Conservation (phyloP, 2,113 vertebrate genomes). For the Oenanthe melanoleuca region DNA sequence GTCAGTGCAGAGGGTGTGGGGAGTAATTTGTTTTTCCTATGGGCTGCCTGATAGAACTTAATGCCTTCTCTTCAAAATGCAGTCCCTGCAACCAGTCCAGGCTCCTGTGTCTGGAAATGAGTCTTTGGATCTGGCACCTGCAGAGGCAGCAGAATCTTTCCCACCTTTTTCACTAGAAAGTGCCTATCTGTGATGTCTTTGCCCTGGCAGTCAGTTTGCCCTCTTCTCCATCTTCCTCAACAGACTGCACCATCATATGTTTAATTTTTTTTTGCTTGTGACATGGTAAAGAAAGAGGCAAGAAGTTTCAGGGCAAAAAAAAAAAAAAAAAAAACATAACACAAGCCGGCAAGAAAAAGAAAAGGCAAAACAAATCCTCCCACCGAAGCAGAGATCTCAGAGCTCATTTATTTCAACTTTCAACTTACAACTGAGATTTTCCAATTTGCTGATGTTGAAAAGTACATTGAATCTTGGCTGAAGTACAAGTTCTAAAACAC, state of each 20-base stretch:
- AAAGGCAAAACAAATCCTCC: slow-evolving; percentile 51
- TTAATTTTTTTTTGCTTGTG: neutral
- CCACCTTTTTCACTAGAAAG: neutral
- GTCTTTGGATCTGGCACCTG: neutral
- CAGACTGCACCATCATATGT: neutral
- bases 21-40: neutral
- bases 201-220: neutral
- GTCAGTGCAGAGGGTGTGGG: neutral
- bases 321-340: too few relatives aligned
- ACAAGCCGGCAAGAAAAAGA: neutral
- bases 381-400: neutral
- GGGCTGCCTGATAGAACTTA: neutral
- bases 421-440: slow-evolving; percentile 35
- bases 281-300: neutral
- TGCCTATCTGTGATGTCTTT: neutral
- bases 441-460: slow-evolving; percentile 49
- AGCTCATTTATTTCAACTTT: slow-evolving; percentile 54
- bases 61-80: neutral
- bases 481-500: slow-evolving; percentile 1
- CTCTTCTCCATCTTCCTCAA: neutral
- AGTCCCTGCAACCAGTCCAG: neutral
- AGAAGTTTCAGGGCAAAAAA: neutral
- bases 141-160: neutral
- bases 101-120: neutral
- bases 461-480: slow-evolving; percentile 26